phyloP scores from a whole-genome alignment of 2,113 vertebrate species.

The Casuarius casuarius region DNA sequence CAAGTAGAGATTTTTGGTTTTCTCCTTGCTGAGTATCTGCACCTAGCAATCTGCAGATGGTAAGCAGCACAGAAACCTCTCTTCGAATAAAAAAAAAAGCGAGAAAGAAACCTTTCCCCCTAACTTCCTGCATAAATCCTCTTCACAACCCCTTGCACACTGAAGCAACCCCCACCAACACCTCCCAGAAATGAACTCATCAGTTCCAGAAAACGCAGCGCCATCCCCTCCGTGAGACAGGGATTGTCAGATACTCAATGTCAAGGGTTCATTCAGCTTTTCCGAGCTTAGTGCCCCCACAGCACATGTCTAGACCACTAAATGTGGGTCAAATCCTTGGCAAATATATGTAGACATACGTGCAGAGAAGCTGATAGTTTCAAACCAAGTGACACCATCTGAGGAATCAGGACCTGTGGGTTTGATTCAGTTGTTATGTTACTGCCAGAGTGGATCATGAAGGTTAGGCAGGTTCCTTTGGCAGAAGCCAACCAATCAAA shows the following conservation, averaged over 20 bases:
- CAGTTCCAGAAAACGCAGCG: background rate
- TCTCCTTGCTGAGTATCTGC: background rate
- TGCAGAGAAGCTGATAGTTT: background rate
- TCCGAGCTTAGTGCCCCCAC: background rate
- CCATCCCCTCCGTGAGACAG: background rate
- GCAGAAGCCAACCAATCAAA: background rate
- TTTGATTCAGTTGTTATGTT: background rate
- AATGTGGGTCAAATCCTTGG: fast-evolving
- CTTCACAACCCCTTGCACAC: fast-evolving
- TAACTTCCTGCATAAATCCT: constrained; percentile 18
- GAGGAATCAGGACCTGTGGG: fast-evolving
- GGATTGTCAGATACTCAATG: fast-evolving
- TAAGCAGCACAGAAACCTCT: background rate
- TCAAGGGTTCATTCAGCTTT: background rate
- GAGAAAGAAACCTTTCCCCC: background rate
- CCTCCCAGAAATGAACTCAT: background rate
- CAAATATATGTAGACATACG: fast-evolving
- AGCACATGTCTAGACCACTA: fast-evolving
- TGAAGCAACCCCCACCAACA: background rate
- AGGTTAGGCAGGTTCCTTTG: background rate
- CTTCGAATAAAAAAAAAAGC: background rate
- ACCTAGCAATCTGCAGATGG: background rate
- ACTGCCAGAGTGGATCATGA: fast-evolving
- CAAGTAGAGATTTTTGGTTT: background rate
- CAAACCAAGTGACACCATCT: background rate